Conservation (phyloP, 2,888 invertebrate genomes). For the Tigriopus californicus region DNA sequence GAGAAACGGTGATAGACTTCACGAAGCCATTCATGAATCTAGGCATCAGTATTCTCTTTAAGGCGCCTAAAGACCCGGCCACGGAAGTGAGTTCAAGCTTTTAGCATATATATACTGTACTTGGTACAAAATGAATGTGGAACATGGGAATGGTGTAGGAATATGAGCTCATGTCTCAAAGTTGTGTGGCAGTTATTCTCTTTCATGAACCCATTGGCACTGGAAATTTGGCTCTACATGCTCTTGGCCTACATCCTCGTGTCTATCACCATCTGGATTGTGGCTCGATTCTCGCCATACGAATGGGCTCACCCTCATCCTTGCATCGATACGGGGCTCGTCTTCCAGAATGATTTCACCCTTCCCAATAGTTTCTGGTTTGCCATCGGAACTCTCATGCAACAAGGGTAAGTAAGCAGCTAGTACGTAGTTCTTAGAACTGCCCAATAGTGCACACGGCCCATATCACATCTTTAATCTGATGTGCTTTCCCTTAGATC, state of each 20-base stretch:
- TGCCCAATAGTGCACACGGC: not conserved
- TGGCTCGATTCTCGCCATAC: constrained; percentile 56
- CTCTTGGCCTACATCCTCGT: constrained; percentile 56
- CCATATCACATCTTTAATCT: not conserved
- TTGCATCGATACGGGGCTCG: constrained; percentile 22
- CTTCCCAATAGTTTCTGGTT: constrained; percentile 37
- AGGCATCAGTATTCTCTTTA: constrained; percentile 86
- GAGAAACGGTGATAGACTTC: constrained; percentile 87
- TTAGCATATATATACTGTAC: too few relatives aligned
- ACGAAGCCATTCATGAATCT: constrained; percentile 96
- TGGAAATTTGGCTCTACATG: constrained; percentile 70
- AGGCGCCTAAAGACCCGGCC: constrained; percentile 34
- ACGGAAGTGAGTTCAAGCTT: constrained; percentile 6
- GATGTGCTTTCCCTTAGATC: constrained; percentile 18
- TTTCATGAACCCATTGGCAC: constrained; percentile 67
- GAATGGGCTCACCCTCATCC: constrained; percentile 33
- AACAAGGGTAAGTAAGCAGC: constrained; percentile 31
- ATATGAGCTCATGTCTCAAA: too few relatives aligned
- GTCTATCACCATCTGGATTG: constrained; percentile 53
- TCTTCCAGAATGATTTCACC: constrained; percentile 34
- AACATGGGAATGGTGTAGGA: too few relatives aligned
- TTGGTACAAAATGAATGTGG: too few relatives aligned
- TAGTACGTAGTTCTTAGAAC: not conserved
- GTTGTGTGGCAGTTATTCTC: constrained; percentile 61
- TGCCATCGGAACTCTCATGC: constrained; percentile 39